Evolutionary conservation across 2,888 invertebrate genomes (phyloP).

Genomic region (Drosophila phalerata): DNA sequence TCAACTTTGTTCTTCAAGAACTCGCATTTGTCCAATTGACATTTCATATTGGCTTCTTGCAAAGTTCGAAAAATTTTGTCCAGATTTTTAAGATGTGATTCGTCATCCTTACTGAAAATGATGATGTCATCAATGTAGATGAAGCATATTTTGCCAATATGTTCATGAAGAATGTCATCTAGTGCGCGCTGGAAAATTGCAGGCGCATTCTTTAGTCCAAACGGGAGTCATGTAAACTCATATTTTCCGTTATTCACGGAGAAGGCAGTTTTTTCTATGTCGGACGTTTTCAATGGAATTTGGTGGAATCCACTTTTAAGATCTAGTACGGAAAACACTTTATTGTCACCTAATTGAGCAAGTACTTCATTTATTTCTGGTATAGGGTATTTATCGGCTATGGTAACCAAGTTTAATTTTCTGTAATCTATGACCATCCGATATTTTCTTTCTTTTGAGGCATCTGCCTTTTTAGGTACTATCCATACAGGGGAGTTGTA

Average conservation of each 20-base stretch:
- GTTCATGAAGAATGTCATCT: not conserved
- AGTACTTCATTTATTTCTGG: slow-evolving; percentile 33
- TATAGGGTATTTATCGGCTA: slow-evolving; percentile 31
- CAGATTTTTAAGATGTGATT: too few species aligned
- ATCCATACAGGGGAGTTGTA: slow-evolving; percentile 1
- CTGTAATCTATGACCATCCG: not conserved
- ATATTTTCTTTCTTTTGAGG: slow-evolving; percentile 1
- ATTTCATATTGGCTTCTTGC: too few species aligned
- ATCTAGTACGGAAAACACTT: slow-evolving; percentile 27
- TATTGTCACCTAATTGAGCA: slow-evolving; percentile 9
- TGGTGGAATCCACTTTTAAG: slow-evolving; percentile 33
- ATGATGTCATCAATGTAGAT: too few species aligned
- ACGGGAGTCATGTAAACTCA: slow-evolving; percentile 31
- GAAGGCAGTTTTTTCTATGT: slow-evolving; percentile 32
- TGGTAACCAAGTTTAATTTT: not conserved
- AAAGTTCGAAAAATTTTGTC: too few species aligned
- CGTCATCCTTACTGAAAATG: too few species aligned
- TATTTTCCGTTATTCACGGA: slow-evolving; percentile 33
- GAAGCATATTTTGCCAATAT: too few species aligned
- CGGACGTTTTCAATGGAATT: slow-evolving; percentile 16
- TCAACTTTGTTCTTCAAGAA: too few species aligned
- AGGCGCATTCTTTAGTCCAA: slow-evolving; percentile 11
- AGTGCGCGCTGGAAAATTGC: not conserved
- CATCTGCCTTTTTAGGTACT: not conserved
- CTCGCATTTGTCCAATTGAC: too few species aligned